Base-by-base conservation (phyloP, 2,113 vertebrate species). In the Trinectes maculatus region DNA sequence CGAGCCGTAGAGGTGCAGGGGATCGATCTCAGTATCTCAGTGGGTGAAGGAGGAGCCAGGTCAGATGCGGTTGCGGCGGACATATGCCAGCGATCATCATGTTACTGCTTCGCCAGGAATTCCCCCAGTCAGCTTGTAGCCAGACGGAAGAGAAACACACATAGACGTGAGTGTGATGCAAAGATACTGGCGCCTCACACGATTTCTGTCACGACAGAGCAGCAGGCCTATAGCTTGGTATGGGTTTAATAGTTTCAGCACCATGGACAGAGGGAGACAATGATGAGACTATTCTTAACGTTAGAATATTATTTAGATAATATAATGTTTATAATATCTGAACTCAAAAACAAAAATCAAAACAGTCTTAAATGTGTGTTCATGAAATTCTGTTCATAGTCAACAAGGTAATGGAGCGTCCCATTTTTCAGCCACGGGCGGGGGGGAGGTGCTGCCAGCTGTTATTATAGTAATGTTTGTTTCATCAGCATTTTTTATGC, bases 351-450 rank as follows among this genome's bases (percentile, higher is more conserved):
- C 19, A 42, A 52, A 63, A 9, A 28, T 49, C 62, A 66, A 57
- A 61, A 48, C 52, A 77, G 37, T 74, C 71, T 39, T 64, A 52
- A 49, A 79, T 76, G 62, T 62, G 52, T 82, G 77, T 72, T 71
- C 75, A 56, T 58, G 49, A 88, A 80, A 63, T 73, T 40, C 77
- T 53, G 71, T 87, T 82, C 71, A 81, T 71, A 73, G 84, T 80
- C 81, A 82, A 89, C 83, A 51, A 57, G 55, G 65, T 74, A 86
- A 77, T 84, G 82, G 65, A 77, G 75, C 74, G 76, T 82, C 64
- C n/a, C 65, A 59, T 65, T 81, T 83, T 73, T 82, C 44, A 26
- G 59, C 2, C 25, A 42, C 3, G 6, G 37, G 22, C n/a, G 33
- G 59, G 55, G 62, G 37, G 53, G 76, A 59, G 36, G 59, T 28